phyloP scores from a whole-genome alignment of 1,140 invertebrate genomes.

The Rhyzopertha dominica region DNA sequence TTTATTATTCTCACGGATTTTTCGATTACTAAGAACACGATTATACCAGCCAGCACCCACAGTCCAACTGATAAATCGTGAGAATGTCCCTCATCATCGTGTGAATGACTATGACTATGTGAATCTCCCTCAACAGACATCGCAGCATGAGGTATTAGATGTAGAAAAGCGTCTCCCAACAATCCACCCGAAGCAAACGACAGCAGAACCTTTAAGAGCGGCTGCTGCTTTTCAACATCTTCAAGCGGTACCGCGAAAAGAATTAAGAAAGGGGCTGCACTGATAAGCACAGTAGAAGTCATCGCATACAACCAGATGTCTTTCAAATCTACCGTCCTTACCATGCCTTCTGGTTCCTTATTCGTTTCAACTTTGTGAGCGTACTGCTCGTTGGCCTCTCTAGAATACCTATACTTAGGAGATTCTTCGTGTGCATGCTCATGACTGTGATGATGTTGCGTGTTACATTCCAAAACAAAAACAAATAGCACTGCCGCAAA shows the following conservation, averaged over 20 bases:
- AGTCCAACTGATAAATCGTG: constrained; percentile 60
- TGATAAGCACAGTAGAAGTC: constrained; percentile 87
- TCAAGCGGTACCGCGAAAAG: constrained; percentile 91
- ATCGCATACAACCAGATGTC: constrained; percentile 77
- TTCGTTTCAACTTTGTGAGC: constrained; percentile 24
- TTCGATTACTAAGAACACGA: constrained; percentile 87
- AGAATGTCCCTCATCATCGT: constrained; percentile 49
- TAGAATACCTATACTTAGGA: constrained; percentile 70
- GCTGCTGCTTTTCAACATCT: constrained; percentile 76
- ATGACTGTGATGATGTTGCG: constrained; percentile 35
- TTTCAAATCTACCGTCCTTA: constrained; percentile 33
- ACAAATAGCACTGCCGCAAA: too few relatives aligned
- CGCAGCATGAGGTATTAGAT: constrained; percentile 93
- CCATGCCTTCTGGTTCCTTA: constrained; percentile 24
- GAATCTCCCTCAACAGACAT: constrained; percentile 55
- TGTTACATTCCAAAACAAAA: too few relatives aligned
- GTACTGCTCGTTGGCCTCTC: constrained; percentile 59
- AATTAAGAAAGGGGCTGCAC: constrained; percentile 88
- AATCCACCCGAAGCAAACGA: constrained; percentile 94
- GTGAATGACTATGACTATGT: constrained; percentile 52
- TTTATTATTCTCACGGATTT: constrained; percentile 88
- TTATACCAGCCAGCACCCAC: constrained; percentile 85
- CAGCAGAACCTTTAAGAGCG: constrained; percentile 81
- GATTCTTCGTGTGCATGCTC: constrained; percentile 49
- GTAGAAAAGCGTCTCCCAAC: constrained; percentile 93